These are phyloP conservation scores for Troglohyphantes excavatus DNA, from an alignment of 2,888 invertebrate genomes.

Conservation along the genomic window DNA sequence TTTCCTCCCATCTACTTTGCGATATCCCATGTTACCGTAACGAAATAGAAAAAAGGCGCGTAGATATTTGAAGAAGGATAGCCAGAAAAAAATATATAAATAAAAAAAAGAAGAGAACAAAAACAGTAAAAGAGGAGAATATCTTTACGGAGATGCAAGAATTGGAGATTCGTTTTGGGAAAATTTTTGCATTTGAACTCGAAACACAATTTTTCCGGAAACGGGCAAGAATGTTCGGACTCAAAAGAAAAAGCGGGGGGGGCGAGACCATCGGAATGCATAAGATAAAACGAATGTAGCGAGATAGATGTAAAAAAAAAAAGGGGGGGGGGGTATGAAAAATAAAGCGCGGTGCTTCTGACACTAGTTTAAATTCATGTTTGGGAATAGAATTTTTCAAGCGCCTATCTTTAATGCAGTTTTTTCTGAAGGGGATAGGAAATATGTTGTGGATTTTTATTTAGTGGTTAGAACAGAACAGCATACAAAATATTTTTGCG, in stretches of 20 bases:
- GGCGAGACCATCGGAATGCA: slow-evolving; percentile 27
- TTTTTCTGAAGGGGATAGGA: neutral
- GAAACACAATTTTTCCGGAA: slow-evolving; percentile 15
- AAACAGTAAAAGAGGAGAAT: neutral
- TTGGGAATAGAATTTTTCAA: neutral
- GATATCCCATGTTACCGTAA: slow-evolving; percentile 13
- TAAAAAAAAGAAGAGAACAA: neutral
- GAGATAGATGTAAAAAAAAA: slow-evolving; percentile 3
- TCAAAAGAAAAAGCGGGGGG: neutral
- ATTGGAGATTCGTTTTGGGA: neutral
- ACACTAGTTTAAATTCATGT: slow-evolving; percentile 39
- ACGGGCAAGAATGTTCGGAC: slow-evolving; percentile 2
- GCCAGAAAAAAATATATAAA: slow-evolving; percentile 9
- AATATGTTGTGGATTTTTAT: neutral
- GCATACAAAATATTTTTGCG: neutral
- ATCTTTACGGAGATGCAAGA: neutral
- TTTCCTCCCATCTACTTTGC: slow-evolving; percentile 23
- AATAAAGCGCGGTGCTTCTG: neutral
- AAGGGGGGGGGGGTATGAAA: slow-evolving; percentile 3
- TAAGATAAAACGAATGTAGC: slow-evolving; percentile 28
- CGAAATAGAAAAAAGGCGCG: neutral
- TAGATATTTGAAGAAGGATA: slow-evolving; percentile 5
- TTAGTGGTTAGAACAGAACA: neutral
- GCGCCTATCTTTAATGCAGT: slow-evolving; percentile 3
- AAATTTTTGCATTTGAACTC: slow-evolving; percentile 23